Conservation (phyloP, 64 coral and sea anemone genomes). For the Acropora tenuis region DNA sequence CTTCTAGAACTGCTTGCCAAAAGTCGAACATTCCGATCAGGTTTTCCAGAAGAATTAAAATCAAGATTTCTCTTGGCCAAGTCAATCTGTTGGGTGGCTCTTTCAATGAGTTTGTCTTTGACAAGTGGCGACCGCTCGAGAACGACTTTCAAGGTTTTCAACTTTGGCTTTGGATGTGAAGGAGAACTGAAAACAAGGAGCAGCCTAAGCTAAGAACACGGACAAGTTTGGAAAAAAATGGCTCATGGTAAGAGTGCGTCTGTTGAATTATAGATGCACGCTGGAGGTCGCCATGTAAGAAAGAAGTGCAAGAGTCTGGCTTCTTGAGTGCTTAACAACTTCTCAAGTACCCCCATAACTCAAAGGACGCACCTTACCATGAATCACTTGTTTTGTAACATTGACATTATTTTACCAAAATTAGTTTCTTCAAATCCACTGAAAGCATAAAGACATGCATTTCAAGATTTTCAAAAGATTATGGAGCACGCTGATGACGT, state of each 20-base stretch:
- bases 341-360: too few species aligned
- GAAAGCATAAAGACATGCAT: too few species aligned
- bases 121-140: slow-evolving; percentile 5
- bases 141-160: slow-evolving; percentile 32
- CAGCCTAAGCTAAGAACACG: slow-evolving; percentile 30
- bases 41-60: neutral
- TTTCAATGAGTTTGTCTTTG: slow-evolving; percentile 1
- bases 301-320: too few species aligned
- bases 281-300: too few species aligned
- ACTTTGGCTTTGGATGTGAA: neutral
- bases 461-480: too few species aligned
- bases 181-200: slow-evolving; percentile 45
- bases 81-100: neutral
- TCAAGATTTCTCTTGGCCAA: slow-evolving; percentile 28
- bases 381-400: too few species aligned
- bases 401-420: too few species aligned
- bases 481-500: too few species aligned
- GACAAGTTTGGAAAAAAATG: neutral
- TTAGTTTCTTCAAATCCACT: too few species aligned
- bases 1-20: slow-evolving; percentile 36
- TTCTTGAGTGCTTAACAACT: too few species aligned
- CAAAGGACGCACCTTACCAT: too few species aligned
- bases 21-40: slow-evolving; percentile 4
- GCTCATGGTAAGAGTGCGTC: neutral
- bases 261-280: too few species aligned